These are phyloP conservation scores for Nephrotoma guestfalica DNA, from an alignment of 2,888 invertebrate species.

Conservation along the genomic window DNA sequence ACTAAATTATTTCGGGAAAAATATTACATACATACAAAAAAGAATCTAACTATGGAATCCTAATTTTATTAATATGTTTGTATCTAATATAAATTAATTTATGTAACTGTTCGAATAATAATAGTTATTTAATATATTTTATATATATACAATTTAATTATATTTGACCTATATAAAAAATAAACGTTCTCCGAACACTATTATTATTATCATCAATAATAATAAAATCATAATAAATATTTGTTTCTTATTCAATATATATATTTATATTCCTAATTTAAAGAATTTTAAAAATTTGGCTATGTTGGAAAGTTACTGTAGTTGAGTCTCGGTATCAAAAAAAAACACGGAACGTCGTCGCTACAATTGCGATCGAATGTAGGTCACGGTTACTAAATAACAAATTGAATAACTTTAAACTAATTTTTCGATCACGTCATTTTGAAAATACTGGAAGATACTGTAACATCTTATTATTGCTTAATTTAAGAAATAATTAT, in stretches of 20 bases:
- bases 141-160: neutral
- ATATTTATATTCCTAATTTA: neutral
- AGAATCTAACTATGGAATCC: neutral
- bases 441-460: neutral
- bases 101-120: neutral
- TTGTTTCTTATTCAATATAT: neutral
- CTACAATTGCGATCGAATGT: neutral
- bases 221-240: neutral
- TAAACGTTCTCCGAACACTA: neutral
- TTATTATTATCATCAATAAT: neutral
- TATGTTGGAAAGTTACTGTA: neutral
- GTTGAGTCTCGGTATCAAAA: neutral
- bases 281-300: neutral
- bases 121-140: neutral
- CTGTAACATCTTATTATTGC: neutral
- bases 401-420: neutral
- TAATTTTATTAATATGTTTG: neutral
- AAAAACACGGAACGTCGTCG: neutral
- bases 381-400: neutral
- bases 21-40: neutral
- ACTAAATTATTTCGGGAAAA: neutral
- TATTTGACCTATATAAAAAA: constrained; percentile 1
- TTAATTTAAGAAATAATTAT: neutral
- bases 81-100: neutral
- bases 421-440: neutral